Evolutionary conservation across 2,797 vertebrate species (phyloP).

Genomic region (Melanotaenia trifasciata): DNA sequence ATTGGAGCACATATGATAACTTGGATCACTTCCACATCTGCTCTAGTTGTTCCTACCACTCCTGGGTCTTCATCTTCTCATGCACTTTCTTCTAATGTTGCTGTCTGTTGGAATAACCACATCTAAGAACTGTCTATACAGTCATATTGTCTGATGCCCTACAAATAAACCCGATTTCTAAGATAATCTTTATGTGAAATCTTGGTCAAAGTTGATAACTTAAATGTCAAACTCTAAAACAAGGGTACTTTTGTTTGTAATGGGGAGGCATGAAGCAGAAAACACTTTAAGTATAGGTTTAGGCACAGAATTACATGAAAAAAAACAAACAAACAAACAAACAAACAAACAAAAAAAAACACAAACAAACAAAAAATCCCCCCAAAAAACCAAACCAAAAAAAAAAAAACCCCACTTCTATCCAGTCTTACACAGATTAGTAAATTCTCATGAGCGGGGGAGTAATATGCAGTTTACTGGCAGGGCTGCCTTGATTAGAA

Average conservation of each 20-base stretch:
- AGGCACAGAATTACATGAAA: constrained; percentile 26
- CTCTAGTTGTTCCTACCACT: too few species aligned
- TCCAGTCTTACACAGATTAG: constrained; percentile 69
- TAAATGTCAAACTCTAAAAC: constrained; percentile 35
- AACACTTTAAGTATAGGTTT: constrained; percentile 39
- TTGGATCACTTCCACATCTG: too few species aligned
- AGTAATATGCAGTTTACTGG: constrained; percentile 72
- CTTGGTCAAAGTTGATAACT: constrained; percentile 23
- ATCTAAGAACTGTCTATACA: too few species aligned
- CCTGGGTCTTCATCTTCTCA: too few species aligned
- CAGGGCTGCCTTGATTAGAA: constrained; percentile 77
- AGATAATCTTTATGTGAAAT: constrained; percentile 27
- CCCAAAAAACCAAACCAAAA: too few species aligned
- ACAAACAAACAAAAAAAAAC: too few species aligned
- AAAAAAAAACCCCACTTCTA: constrained; percentile 46
- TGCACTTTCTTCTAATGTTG: too few species aligned
- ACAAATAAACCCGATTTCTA: not conserved
- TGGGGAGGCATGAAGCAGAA: constrained; percentile 12
- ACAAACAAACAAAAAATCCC: too few species aligned
- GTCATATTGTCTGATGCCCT: not conserved
- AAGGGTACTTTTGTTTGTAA: constrained; percentile 47
- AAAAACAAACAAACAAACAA: constrained; percentile 30
- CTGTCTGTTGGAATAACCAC: too few species aligned
- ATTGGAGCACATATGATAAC: too few species aligned
- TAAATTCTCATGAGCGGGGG: constrained; percentile 68